Conservation (phyloP, 2,888 invertebrate species). For the Diloba caeruleocephala region DNA sequence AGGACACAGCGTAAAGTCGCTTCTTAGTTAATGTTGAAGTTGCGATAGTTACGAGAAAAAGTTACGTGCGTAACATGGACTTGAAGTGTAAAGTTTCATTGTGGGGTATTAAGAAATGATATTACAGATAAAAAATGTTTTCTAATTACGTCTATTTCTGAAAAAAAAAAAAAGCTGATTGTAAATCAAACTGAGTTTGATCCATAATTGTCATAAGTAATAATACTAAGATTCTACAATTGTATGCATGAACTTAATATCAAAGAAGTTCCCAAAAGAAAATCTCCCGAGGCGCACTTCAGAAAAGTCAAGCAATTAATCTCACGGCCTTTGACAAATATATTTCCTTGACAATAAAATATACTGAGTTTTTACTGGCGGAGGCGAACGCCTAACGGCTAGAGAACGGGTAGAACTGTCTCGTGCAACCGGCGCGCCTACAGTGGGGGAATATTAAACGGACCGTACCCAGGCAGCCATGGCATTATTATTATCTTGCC, state of each 20-base stretch:
- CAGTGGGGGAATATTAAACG: slow-evolving; percentile 85
- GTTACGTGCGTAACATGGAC: slow-evolving; percentile 38
- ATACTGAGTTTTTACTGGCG: slow-evolving; percentile 82
- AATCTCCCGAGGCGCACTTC: slow-evolving; percentile 66
- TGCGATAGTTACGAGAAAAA: slow-evolving; percentile 51
- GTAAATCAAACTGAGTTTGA: not conserved
- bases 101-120: not conserved
- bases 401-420: slow-evolving; percentile 83
- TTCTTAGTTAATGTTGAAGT: slow-evolving; percentile 54
- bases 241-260: slow-evolving; percentile 36
- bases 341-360: slow-evolving; percentile 87
- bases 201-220: not conserved
- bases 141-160: not conserved
- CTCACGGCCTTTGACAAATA: slow-evolving; percentile 83
- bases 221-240: slow-evolving; percentile 36
- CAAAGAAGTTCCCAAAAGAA: slow-evolving; percentile 57
- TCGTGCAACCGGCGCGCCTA: slow-evolving; percentile 80
- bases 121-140: not conserved
- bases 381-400: slow-evolving; percentile 67
- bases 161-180: not conserved
- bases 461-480: slow-evolving; percentile 67
- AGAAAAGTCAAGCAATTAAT: slow-evolving; percentile 80
- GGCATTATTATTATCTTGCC: slow-evolving; percentile 76
- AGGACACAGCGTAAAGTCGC: slow-evolving; percentile 59
- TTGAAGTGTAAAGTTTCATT: slow-evolving; percentile 26